Conservation (phyloP, 2,888 invertebrate species). For the Hemaris fuciformis region DNA sequence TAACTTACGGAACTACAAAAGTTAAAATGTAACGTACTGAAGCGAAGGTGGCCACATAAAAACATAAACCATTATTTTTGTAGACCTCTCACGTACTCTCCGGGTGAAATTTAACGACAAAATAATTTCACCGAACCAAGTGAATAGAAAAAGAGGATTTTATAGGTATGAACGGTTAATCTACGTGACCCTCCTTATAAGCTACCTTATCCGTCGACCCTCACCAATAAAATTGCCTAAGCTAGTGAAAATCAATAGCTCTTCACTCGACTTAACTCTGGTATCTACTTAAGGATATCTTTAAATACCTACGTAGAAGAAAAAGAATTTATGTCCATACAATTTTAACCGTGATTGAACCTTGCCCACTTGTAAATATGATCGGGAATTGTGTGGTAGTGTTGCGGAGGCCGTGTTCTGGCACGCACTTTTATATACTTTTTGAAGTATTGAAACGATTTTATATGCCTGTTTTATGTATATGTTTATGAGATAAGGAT, state of each 20-base stretch:
- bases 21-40: too few species aligned
- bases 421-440: slow-evolving; percentile 8
- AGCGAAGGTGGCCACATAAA: neutral
- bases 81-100: neutral
- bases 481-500: slow-evolving; percentile 7
- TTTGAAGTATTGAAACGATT: slow-evolving; percentile 10
- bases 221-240: slow-evolving; percentile 25
- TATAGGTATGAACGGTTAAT: slow-evolving; percentile 12
- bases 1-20: neutral
- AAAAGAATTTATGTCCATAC: neutral
- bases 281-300: slow-evolving; percentile 19
- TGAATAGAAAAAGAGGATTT: slow-evolving; percentile 17
- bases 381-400: neutral
- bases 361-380: neutral
- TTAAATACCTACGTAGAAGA: slow-evolving; percentile 5
- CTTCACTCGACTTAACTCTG: slow-evolving; percentile 21
- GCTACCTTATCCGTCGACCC: slow-evolving; percentile 20
- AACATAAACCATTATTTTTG: neutral
- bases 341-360: neutral
- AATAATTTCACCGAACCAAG: neutral
- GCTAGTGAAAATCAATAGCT: slow-evolving; percentile 22
- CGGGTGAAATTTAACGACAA: neutral
- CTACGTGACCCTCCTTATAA: slow-evolving; percentile 20
- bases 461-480: slow-evolving; percentile 8
- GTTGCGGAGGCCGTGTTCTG: neutral